A percentile compares a stretch with the other conserved stretches of the same genome.
Conservation (phyloP, 92 coral and sea anemone genomes). For the Phenganax marumi region DNA sequence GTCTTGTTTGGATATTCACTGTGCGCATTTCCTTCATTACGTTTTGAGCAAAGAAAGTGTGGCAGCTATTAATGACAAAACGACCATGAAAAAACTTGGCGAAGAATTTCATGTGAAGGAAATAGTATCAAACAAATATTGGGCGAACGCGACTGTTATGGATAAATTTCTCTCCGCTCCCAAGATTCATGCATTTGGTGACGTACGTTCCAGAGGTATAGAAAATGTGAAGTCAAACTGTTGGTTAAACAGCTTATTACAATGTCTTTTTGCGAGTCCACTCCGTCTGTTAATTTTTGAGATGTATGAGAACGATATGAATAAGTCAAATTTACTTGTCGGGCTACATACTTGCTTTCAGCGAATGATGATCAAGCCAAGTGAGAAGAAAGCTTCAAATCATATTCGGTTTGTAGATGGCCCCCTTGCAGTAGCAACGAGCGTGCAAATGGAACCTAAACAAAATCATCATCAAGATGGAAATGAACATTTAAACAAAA, state of each 20-base stretch:
- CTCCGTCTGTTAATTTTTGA: neutral
- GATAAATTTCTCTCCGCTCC: neutral
- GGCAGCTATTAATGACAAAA: neutral
- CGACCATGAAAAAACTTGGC: neutral
- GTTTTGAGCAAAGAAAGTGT: neutral
- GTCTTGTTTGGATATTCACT: neutral
- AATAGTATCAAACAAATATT: too few relatives aligned
- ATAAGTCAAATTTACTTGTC: neutral
- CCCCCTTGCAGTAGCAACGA: conserved; percentile 7
- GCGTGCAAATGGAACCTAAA: conserved; percentile 22
- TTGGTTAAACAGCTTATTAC: conserved; percentile 33
- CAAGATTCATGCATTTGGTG: neutral
- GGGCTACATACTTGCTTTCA: neutral
- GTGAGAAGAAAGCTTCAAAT: neutral
- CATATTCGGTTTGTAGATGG: neutral
- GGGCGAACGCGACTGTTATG: neutral
- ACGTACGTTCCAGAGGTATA: conserved; percentile 4
- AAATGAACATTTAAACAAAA: neutral
- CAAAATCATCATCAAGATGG: neutral
- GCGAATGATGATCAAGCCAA: neutral
- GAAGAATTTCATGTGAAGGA: too few relatives aligned
- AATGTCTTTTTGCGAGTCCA: conserved; percentile 12
- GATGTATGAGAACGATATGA: neutral
- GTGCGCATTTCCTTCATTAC: neutral
- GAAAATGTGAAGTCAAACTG: conserved; percentile 30